phyloP scores from a whole-genome alignment of 2,113 vertebrate genomes.

The Oenanthe oenanthe region DNA sequence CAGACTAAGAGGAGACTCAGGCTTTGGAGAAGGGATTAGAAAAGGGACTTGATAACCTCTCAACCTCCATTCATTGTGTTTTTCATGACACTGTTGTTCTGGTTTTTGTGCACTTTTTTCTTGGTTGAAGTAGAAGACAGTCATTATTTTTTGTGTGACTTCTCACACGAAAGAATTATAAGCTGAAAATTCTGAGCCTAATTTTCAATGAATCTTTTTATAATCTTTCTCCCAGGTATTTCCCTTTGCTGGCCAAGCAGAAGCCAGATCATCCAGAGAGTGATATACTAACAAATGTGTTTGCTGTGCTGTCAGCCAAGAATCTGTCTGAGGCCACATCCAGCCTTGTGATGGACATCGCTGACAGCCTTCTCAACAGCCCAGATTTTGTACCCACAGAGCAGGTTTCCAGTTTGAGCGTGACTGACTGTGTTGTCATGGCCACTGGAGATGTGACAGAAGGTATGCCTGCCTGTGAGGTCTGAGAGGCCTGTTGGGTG shows the following conservation, averaged over 20 bases:
- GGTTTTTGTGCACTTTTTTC: neutral
- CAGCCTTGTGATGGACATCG: constrained; percentile 87
- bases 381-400: constrained; percentile 85
- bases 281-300: constrained; percentile 87
- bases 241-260: constrained; percentile 90
- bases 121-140: neutral
- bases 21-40: neutral
- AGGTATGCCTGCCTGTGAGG: constrained; percentile 69
- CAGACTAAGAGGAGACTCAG: neutral
- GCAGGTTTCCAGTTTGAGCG: constrained; percentile 63
- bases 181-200: neutral
- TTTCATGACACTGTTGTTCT: neutral
- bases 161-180: neutral
- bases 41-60: neutral
- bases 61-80: neutral
- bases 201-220: neutral
- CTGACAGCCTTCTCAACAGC: constrained; percentile 83
- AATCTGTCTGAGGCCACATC: constrained; percentile 81
- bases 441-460: constrained; percentile 5
- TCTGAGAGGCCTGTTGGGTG: neutral
- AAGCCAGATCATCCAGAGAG: constrained; percentile 81
- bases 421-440: constrained; percentile 75
- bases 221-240: constrained; percentile 79
- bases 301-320: constrained; percentile 88
- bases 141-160: neutral